Conservation (phyloP, 2,797 vertebrate species). For the Margarornis squamiger region DNA sequence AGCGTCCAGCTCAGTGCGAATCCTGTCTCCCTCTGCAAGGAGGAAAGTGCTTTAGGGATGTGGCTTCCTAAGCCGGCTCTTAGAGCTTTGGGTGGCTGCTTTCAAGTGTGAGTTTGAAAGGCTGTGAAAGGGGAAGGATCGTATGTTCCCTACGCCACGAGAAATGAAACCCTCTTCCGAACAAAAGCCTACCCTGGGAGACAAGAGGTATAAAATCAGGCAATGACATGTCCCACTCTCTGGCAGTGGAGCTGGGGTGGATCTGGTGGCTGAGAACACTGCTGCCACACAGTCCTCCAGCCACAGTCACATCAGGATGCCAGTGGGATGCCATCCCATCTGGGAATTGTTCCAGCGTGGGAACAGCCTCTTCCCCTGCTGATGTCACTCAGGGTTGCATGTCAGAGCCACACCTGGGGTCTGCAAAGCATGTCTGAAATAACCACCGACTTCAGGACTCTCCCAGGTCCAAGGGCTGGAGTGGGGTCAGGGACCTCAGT, state of each 20-base stretch:
- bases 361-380: not conserved
- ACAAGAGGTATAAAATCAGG: not conserved
- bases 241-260: not conserved
- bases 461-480: not conserved
- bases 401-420: not conserved
- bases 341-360: rapidly evolving
- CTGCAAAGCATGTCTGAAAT: rapidly evolving
- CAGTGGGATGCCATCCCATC: rapidly evolving
- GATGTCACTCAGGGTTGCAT: rapidly evolving
- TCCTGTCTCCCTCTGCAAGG: not conserved
- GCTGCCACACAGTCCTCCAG: rapidly evolving
- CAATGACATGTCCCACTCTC: rapidly evolving
- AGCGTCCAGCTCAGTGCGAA: not conserved
- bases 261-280: not conserved
- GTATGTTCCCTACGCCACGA: not conserved
- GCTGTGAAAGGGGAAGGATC: not conserved
- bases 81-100: not conserved
- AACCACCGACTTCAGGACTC: not conserved
- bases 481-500: rapidly evolving
- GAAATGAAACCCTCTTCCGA: not conserved
- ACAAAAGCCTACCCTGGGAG: not conserved
- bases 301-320: rapidly evolving
- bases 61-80: not conserved
- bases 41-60: not conserved
- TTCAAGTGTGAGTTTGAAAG: not conserved